Conservation (phyloP, 2,797 vertebrate species). For the Cercopithecus petaurista region DNA sequence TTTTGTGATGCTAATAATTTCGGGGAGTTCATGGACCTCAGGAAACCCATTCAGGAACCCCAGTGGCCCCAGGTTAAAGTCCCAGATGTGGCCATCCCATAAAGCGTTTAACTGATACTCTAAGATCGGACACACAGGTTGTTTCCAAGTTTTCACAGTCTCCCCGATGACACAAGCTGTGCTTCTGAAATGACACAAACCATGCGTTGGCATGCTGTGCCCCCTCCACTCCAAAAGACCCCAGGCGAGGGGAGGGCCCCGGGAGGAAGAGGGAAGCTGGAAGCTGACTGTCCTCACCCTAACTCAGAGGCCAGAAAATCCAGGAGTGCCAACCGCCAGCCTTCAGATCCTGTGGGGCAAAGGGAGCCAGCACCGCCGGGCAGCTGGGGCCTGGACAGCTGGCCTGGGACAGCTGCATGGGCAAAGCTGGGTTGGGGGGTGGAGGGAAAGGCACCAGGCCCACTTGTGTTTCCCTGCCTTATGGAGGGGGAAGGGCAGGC, state of each 20-base stretch:
- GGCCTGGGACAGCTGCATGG: constrained; percentile 51
- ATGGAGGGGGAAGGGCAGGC: too few relatives aligned
- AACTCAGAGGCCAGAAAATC: background rate
- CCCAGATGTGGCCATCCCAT: background rate
- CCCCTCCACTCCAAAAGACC: background rate
- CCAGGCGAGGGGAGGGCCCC: background rate
- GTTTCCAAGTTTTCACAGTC: background rate
- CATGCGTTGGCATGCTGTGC: fast-evolving
- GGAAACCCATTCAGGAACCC: background rate
- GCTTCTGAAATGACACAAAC: background rate
- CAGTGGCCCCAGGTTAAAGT: background rate
- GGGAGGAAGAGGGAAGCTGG: background rate
- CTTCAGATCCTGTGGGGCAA: background rate
- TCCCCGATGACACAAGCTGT: background rate
- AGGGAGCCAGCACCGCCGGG: background rate
- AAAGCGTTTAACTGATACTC: too few relatives aligned
- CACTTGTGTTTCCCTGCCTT: background rate
- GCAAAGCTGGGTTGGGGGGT: background rate
- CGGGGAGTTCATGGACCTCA: background rate
- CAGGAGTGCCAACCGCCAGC: background rate
- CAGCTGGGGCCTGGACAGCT: constrained; percentile 49
- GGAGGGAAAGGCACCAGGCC: background rate
- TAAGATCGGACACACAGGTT: background rate
- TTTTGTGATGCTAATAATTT: background rate
- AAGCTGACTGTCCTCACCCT: background rate